A percentile compares a stretch with the other conserved stretches of the same genome.
These are phyloP conservation scores for Trematomus loennbergii DNA, from an alignment of 2,113 vertebrate species.

Conservation along the genomic window DNA sequence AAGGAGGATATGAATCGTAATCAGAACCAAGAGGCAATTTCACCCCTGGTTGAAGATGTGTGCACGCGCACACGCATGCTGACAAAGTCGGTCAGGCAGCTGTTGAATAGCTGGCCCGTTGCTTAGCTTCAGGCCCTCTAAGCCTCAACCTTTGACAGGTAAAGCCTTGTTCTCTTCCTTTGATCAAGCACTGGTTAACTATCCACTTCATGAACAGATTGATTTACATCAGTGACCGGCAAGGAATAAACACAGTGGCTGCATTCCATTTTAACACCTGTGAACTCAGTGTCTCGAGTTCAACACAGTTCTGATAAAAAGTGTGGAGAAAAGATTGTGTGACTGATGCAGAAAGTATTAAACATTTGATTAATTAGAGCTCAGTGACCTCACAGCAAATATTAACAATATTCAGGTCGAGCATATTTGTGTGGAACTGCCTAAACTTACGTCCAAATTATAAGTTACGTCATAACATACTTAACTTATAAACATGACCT, in stretches of 20 bases:
- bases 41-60: slow-evolving; percentile 4
- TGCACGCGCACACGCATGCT: background rate
- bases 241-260: slow-evolving; percentile 11
- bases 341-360: slow-evolving; percentile 18
- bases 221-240: slow-evolving; percentile 49
- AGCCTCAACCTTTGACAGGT: slow-evolving; percentile 48
- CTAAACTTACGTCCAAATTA: no score
- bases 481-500: no score
- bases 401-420: slow-evolving; percentile 9
- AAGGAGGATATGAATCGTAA: background rate
- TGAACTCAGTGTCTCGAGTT: slow-evolving; percentile 9
- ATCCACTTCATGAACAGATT: slow-evolving; percentile 17
- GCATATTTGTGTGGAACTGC: background rate
- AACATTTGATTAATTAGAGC: slow-evolving; percentile 17
- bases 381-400: slow-evolving; percentile 26
- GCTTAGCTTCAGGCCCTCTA: slow-evolving; percentile 35
- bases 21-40: slow-evolving; percentile 15
- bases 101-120: slow-evolving; percentile 21
- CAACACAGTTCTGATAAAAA: slow-evolving; percentile 1
- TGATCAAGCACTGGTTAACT: slow-evolving; percentile 47
- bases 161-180: slow-evolving; percentile 40
- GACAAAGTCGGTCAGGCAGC: slow-evolving; percentile 24
- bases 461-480: no score
- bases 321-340: background rate
- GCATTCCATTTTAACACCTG: slow-evolving; percentile 47